Percentiles rank a stretch among this genome's conserved stretches.
phyloP scores from a whole-genome alignment of 1,140 invertebrate genomes.

The Dreissena rostriformis region DNA sequence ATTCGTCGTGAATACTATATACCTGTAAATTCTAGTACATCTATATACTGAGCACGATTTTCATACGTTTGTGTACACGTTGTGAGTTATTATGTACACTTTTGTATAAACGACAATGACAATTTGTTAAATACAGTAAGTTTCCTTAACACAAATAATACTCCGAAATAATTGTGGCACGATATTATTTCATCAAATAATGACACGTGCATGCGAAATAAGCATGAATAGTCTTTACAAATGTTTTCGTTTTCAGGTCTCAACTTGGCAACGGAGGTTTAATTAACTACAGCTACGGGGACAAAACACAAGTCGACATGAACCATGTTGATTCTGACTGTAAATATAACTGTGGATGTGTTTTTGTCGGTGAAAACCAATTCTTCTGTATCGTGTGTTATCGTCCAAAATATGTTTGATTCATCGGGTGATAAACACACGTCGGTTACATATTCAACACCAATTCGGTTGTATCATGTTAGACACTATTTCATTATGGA shows the following conservation, averaged over 20 bases:
- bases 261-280: slow-evolving; percentile 2
- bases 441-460: slow-evolving; percentile 18
- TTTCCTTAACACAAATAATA: too few species aligned
- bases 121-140: too few species aligned
- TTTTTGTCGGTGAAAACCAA: slow-evolving; percentile 33
- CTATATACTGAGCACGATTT: too few species aligned
- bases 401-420: slow-evolving; percentile 26
- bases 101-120: too few species aligned
- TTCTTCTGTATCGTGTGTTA: slow-evolving; percentile 14
- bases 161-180: too few species aligned
- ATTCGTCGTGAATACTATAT: too few species aligned
- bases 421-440: background rate
- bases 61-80: too few species aligned
- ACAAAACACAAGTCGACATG: background rate
- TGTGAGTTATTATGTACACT: too few species aligned
- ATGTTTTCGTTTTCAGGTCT: slow-evolving; percentile 23
- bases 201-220: too few species aligned
- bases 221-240: background rate
- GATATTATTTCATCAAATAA: too few species aligned
- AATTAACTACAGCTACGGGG: slow-evolving; percentile 1
- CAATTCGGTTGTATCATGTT: slow-evolving; percentile 23
- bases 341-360: slow-evolving; percentile 21
- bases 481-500: background rate
- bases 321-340: background rate
- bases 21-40: too few species aligned